These are phyloP conservation scores for Ctenoplectra terminalis DNA, from an alignment of 1,140 invertebrate genomes.

Conservation along the genomic window DNA sequence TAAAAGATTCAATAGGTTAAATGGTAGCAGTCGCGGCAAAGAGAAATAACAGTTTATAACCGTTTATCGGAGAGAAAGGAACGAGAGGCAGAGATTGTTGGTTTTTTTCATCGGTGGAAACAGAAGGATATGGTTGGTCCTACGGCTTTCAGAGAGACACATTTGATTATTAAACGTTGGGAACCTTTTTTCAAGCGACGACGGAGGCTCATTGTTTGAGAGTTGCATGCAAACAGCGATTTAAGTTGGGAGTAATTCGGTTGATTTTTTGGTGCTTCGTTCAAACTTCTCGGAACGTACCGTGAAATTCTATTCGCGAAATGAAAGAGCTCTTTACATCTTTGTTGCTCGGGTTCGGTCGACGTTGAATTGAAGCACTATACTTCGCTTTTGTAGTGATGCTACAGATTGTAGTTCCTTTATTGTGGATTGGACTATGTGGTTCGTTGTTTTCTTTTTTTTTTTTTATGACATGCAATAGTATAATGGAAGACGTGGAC, in stretches of 20 bases:
- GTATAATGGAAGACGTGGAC: too few relatives aligned
- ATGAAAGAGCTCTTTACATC: neutral
- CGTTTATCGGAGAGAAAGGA: neutral
- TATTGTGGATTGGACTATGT: too few relatives aligned
- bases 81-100: neutral
- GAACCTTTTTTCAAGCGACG: neutral
- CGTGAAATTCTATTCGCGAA: neutral
- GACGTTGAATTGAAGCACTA: neutral
- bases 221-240: neutral
- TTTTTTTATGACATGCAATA: too few relatives aligned
- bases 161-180: constrained; percentile 7
- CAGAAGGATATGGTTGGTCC: neutral
- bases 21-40: neutral
- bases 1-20: constrained; percentile 15
- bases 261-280: neutral
- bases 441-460: too few relatives aligned
- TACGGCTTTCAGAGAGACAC: neutral
- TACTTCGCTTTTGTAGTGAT: neutral
- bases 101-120: neutral
- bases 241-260: neutral
- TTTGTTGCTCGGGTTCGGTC: neutral
- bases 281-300: too few relatives aligned
- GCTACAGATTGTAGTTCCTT: neutral
- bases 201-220: neutral
- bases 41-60: constrained; percentile 21